Base-by-base conservation (phyloP, 2,797 vertebrate species). In the Acipenser oxyrinchus region DNA sequence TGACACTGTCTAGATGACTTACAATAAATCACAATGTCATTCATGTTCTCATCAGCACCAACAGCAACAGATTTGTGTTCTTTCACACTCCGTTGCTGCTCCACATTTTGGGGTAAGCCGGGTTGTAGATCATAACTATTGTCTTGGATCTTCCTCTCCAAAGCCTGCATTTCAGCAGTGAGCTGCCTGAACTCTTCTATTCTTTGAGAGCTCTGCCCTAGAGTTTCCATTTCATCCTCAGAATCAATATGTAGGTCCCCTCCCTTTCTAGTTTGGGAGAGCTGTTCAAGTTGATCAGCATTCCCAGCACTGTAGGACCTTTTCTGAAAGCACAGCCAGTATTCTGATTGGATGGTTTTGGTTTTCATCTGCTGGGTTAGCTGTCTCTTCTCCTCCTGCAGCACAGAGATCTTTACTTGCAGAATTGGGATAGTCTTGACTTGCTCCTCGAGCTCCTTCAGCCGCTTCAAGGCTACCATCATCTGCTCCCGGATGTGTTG, bases 401-500 rank as follows among this genome's bases (percentile, higher is more conserved):
- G 86, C 64, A 98, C 95, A 0, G 95, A 94, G 63, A 99, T 99
- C 86, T 98, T 98, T n/a, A 98, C 97, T 79, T 96, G 96, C 60
- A 98, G 84, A 73, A 98, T 91, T 0, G 97, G 97, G 82, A 99
- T 98, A 66, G 92, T 93, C 74, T 94, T 94, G 58, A 93, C 96
- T 77, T 99, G 96, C 70, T 95, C 95, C 82, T 99, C 96, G 0
- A 99, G 86, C 79, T 98, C 97, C 76, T 98, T 98, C 48, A 99
- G 87, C 72, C 87, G 91, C 77, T 89, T 93, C 8, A 99, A 87
- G 6, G 96, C 97, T 60, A 98, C 78, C 0, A 97, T 94, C 97
- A 99, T 99, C 85, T 99, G 97, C 79, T 98, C 95, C 0, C 97
- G 87, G 78, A 99, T 97, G 69, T 98, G 94, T 12, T 98, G 95